These are phyloP conservation scores for Hoplostethus atlanticus DNA, from an alignment of 2,797 vertebrate genomes.

Conservation along the genomic window DNA sequence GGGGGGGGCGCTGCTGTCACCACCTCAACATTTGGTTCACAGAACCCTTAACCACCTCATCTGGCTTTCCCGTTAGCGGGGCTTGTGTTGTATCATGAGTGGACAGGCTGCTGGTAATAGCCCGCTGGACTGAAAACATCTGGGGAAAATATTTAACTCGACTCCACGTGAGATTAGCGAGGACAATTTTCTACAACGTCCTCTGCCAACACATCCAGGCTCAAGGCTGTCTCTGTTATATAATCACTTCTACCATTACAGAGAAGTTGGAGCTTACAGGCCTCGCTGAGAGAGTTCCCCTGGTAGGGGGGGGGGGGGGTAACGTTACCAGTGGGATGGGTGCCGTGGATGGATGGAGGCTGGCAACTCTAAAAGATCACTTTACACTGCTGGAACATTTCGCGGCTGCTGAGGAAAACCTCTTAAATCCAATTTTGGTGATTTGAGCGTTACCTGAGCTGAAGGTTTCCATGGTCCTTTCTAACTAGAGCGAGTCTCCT, in stretches of 20 bases:
- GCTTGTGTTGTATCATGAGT: slow-evolving; percentile 23
- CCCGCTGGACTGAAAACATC: slow-evolving; percentile 37
- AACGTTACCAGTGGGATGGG: too few relatives aligned
- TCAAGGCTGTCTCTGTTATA: not conserved
- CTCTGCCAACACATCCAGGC: slow-evolving; percentile 21
- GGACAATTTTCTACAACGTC: not conserved
- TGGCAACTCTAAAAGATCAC: not conserved
- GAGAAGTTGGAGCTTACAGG: not conserved
- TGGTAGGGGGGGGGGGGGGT: not conserved
- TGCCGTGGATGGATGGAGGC: not conserved
- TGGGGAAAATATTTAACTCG: slow-evolving; percentile 36
- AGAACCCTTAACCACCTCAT: too few relatives aligned
- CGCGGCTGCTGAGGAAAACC: not conserved
- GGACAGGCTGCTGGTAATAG: slow-evolving; percentile 22
- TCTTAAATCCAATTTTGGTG: too few relatives aligned
- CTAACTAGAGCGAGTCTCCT: too few relatives aligned
- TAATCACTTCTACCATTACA: not conserved
- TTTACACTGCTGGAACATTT: not conserved
- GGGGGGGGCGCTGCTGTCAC: not conserved
- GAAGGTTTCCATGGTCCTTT: too few relatives aligned
- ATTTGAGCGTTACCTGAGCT: too few relatives aligned
- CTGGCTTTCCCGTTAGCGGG: slow-evolving; percentile 15
- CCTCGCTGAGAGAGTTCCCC: not conserved
- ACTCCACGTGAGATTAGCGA: slow-evolving; percentile 6
- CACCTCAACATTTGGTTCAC: too few relatives aligned